A percentile compares a stretch with the other conserved stretches of the same genome.
Conservation (phyloP, 1,140 invertebrate genomes). For the Eriosoma lanigerum region DNA sequence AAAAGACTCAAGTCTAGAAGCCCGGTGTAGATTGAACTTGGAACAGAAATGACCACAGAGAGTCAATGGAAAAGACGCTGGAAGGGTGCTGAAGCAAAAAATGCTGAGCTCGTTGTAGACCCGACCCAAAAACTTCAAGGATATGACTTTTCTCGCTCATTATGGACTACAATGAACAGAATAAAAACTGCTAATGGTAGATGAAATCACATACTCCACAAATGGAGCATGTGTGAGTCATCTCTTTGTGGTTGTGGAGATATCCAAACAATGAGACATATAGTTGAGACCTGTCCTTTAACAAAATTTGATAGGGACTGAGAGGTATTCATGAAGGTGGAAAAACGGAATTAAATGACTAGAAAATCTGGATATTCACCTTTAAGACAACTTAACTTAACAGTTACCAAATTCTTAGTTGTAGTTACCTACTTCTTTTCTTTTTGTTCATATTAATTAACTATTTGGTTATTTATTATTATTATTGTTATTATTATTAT, state of each 20-base stretch:
- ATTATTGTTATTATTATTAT: background rate
- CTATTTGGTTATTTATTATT: background rate
- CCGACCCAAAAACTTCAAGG: constrained; percentile 22
- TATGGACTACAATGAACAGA: constrained; percentile 28
- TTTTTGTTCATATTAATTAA: background rate
- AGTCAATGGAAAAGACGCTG: background rate
- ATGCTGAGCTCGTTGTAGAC: background rate
- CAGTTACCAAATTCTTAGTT: constrained; percentile 16
- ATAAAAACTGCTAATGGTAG: constrained; percentile 24
- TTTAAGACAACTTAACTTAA: constrained; percentile 25
- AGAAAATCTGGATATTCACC: constrained; percentile 31
- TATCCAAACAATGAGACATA: constrained; percentile 25
- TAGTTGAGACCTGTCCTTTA: constrained; percentile 20
- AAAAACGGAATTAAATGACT: constrained; percentile 22
- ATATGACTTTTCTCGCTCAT: background rate
- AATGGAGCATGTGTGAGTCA: constrained; percentile 34
- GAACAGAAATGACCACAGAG: constrained; percentile 19
- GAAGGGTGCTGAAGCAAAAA: background rate
- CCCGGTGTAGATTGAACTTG: constrained; percentile 18
- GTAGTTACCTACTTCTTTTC: background rate
- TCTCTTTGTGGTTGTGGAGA: constrained; percentile 40
- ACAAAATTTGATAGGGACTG: constrained; percentile 3
- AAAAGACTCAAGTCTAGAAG: constrained; percentile 40
- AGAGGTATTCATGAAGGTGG: constrained; percentile 1
- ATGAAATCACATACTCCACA: constrained; percentile 7